Evolutionary conservation across 1,140 invertebrate species (phyloP).

Genomic region (Ceratina calcarata): DNA sequence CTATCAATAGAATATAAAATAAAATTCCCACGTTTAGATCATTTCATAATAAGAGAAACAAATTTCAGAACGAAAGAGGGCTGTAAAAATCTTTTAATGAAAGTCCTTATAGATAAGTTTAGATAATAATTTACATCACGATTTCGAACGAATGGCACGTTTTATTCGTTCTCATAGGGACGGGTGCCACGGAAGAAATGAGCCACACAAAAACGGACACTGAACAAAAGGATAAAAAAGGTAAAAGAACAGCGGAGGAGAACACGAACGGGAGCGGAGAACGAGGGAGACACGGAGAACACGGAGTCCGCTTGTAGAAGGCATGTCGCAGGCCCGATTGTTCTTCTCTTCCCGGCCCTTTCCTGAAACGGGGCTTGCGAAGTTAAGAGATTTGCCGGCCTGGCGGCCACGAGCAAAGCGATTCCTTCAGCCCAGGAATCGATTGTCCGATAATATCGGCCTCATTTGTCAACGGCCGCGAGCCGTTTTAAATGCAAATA

Average conservation of each 20-base stretch:
- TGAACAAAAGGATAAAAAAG: slow-evolving; percentile 27
- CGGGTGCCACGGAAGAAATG: slow-evolving; percentile 18
- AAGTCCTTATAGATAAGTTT: neutral
- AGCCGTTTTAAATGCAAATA: slow-evolving; percentile 73
- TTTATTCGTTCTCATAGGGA: slow-evolving; percentile 54
- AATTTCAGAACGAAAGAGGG: no score
- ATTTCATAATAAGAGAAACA: no score
- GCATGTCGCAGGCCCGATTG: slow-evolving; percentile 64
- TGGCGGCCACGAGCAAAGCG: slow-evolving; percentile 49
- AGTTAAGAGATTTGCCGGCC: slow-evolving; percentile 64
- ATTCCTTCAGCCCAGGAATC: slow-evolving; percentile 59
- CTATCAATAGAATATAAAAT: no score
- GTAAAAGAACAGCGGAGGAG: slow-evolving; percentile 34
- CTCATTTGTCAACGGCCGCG: slow-evolving; percentile 72
- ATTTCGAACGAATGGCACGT: neutral
- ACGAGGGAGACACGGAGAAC: slow-evolving; percentile 53
- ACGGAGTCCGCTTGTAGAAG: slow-evolving; percentile 60
- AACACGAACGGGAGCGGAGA: slow-evolving; percentile 18
- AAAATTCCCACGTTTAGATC: no score
- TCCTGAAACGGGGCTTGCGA: slow-evolving; percentile 51
- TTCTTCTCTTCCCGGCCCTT: slow-evolving; percentile 53
- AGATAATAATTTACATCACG: no score
- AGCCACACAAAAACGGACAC: slow-evolving; percentile 38
- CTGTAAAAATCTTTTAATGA: neutral
- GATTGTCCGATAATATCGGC: slow-evolving; percentile 75